Percentiles rank a stretch among this genome's conserved stretches.
These are phyloP conservation scores for Euzophera pinguis DNA, from an alignment of 2,888 invertebrate genomes.

Conservation along the genomic window DNA sequence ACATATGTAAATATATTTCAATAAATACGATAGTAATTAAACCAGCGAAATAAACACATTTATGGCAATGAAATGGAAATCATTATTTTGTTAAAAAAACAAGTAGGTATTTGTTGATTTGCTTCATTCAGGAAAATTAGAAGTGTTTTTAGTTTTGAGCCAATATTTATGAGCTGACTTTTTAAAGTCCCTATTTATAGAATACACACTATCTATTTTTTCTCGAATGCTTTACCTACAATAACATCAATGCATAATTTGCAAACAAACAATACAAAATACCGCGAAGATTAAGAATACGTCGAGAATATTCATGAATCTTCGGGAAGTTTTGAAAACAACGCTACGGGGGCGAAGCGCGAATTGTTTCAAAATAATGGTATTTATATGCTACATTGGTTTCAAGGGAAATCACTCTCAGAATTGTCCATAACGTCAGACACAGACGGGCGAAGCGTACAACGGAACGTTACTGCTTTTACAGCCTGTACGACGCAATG, in stretches of 20 bases:
- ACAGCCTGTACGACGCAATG: slow-evolving; percentile 36
- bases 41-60: not conserved
- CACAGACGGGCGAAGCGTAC: slow-evolving; percentile 34
- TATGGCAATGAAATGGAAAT: too few relatives aligned
- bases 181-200: too few relatives aligned
- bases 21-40: not conserved
- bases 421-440: slow-evolving; percentile 67
- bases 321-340: slow-evolving; percentile 52
- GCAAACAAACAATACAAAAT: slow-evolving; percentile 7
- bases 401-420: slow-evolving; percentile 77
- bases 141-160: too few relatives aligned
- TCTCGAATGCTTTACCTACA: not conserved
- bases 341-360: slow-evolving; percentile 54
- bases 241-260: slow-evolving; percentile 1
- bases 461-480: slow-evolving; percentile 39
- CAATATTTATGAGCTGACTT: too few relatives aligned
- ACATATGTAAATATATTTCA: not conserved
- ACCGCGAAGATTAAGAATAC: slow-evolving; percentile 22
- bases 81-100: not conserved
- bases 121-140: too few relatives aligned
- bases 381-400: slow-evolving; percentile 79
- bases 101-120: too few relatives aligned
- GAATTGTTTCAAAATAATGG: slow-evolving; percentile 77
- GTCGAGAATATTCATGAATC: slow-evolving; percentile 46
- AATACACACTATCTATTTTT: not conserved